phyloP scores from a whole-genome alignment of 2,888 invertebrate genomes.

The Pyrrhosoma nymphula region DNA sequence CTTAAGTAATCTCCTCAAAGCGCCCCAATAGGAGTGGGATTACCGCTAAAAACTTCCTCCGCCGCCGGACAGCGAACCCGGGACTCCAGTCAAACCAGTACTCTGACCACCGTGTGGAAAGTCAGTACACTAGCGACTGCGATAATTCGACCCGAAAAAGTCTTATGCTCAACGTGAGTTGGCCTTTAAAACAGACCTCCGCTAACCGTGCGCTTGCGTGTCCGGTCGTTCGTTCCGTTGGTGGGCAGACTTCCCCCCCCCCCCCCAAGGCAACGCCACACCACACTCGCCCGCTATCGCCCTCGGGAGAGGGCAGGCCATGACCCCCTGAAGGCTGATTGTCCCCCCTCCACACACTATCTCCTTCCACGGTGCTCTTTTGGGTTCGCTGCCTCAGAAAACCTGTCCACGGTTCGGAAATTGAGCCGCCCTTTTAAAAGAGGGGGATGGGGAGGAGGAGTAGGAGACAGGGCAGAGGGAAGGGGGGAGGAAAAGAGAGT shows the following conservation, averaged over 20 bases:
- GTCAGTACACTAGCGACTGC: no score
- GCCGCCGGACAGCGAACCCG: no score
- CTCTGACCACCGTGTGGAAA: no score
- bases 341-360: neutral
- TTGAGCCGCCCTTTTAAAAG: slow-evolving; percentile 39
- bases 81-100: no score
- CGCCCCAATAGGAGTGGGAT: no score
- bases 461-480: neutral
- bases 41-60: no score
- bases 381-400: slow-evolving; percentile 59
- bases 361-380: slow-evolving; percentile 13
- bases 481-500: neutral
- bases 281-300: neutral
- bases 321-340: slow-evolving; percentile 50
- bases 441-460: neutral
- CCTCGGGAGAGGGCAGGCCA: slow-evolving; percentile 42
- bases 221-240: slow-evolving; percentile 36
- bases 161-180: no score
- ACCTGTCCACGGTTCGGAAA: slow-evolving; percentile 50
- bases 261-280: neutral
- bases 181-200: neutral
- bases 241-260: neutral
- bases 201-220: neutral
- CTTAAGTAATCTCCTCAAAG: no score
- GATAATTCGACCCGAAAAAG: no score